phyloP scores from a whole-genome alignment of 2,888 invertebrate species.

The Tortricodes alternella region DNA sequence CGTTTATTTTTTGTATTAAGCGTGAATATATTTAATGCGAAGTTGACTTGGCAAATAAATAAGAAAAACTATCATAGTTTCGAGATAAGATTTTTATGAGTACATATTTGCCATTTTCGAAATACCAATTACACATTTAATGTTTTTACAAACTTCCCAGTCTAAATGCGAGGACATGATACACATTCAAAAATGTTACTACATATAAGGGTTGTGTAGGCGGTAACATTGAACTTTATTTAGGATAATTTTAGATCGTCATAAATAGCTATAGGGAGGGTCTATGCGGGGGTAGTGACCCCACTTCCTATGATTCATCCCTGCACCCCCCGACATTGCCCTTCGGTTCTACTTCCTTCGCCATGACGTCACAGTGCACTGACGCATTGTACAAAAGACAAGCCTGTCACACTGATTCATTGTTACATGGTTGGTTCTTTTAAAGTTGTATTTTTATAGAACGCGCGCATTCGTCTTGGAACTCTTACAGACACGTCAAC shows the following conservation, averaged over 20 bases:
- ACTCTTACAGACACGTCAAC: conserved; percentile 5
- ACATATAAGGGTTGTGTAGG: conserved; percentile 39
- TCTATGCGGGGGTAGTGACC: conserved; percentile 64
- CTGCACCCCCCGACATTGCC: conserved; percentile 69
- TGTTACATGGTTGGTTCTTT: conserved; percentile 43
- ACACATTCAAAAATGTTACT: conserved; percentile 24
- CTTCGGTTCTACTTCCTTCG: conserved; percentile 62
- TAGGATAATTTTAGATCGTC: conserved; percentile 54
- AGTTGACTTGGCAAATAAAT: not conserved
- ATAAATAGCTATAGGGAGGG: conserved; percentile 65
- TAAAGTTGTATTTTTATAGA: conserved; percentile 51
- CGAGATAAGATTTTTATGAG: not conserved
- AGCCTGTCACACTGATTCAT: conserved; percentile 69
- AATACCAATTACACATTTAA: conserved; percentile 1
- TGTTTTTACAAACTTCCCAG: not conserved
- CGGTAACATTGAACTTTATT: conserved; percentile 43
- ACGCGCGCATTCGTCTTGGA: conserved; percentile 28
- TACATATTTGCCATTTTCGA: not conserved
- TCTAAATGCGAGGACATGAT: conserved; percentile 13
- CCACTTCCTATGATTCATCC: conserved; percentile 78
- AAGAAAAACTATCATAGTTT: not conserved
- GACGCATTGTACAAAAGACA: conserved; percentile 59
- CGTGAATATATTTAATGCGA: not conserved
- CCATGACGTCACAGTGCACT: conserved; percentile 72
- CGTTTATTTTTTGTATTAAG: not conserved